Base-by-base conservation (phyloP, 2,888 invertebrate genomes). In the Lycaena phlaeas region DNA sequence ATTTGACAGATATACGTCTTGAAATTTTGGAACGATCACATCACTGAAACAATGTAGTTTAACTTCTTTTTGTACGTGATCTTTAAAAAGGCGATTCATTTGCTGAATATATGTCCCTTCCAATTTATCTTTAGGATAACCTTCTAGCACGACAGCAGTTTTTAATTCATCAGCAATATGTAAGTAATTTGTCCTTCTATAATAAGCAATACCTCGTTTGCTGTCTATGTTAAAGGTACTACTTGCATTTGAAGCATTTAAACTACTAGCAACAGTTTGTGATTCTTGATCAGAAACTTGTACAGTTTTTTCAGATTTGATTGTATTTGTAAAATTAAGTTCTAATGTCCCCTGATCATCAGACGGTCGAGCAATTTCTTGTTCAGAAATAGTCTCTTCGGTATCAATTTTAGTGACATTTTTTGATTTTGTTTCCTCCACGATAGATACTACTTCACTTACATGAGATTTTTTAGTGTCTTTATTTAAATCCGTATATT, bases 1-100 rank as follows among this genome's bases (percentile, higher is more conserved):
- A 26, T 82, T 82, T 0, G 81, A 79, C 2, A 81, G 41, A 36
- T 77, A 82, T 12, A 79, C 64, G 25, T 82, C 82, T 57, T 77
- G 77, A 39, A 81, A 81, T 55, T 71, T 76, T 0, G 81, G 82
- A 31, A 78, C 70, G n/a, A n/a, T n/a, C n/a, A n/a, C n/a, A n/a
- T n/a, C n/a, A n/a, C n/a, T n/a, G n/a, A n/a, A 1, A 79, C 78
- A 25, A 76, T 49, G 47, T 76, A 73, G 0, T 64, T 43, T 44
- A 82, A 82, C 65, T 29, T 82, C 81, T 43, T 75, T 79, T 22
- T 77, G 74, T 4, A 81, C 40, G 30, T 74, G 75, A 39, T 82
- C 81, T 49, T 81, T 81, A 45, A 78, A 79, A 1, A 81, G 50
- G 51, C 77, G 74, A 37, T 78, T 78, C 1, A 82, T 42, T 27